Conservation (phyloP, 2,113 vertebrate genomes). For the Platysternon megacephalum region DNA sequence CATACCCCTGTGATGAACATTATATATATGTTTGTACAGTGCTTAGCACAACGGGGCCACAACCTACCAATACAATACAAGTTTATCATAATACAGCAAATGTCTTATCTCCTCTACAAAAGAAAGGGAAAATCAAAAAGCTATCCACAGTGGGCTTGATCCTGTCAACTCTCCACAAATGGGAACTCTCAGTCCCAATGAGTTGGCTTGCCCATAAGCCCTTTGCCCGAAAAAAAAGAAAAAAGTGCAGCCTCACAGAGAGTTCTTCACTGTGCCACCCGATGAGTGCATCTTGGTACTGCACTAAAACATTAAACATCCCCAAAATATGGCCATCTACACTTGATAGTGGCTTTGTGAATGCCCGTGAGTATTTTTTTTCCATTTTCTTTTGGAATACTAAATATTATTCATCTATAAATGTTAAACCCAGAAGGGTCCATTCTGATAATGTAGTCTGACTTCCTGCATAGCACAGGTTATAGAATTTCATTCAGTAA, state of each 20-base stretch:
- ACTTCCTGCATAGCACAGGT: not conserved
- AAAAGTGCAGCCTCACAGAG: not conserved
- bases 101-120: not conserved
- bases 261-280: not conserved
- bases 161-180: not conserved
- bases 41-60: not conserved
- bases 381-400: not conserved
- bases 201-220: not conserved
- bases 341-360: not conserved
- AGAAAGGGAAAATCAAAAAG: not conserved
- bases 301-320: not conserved
- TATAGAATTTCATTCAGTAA: not conserved
- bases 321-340: not conserved
- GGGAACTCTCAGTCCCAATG: not conserved
- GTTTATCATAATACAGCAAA: not conserved
- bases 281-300: not conserved
- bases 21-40: not conserved
- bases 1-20: not conserved
- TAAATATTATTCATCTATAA: not conserved
- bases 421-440: not conserved
- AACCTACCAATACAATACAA: not conserved
- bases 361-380: not conserved
- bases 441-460: not conserved
- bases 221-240: not conserved
- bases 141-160: not conserved